Evolutionary conservation across 1,140 invertebrate genomes (phyloP), one percentile per base, ranked within the genome.

Genomic region (Eupeodes corollae): DNA sequence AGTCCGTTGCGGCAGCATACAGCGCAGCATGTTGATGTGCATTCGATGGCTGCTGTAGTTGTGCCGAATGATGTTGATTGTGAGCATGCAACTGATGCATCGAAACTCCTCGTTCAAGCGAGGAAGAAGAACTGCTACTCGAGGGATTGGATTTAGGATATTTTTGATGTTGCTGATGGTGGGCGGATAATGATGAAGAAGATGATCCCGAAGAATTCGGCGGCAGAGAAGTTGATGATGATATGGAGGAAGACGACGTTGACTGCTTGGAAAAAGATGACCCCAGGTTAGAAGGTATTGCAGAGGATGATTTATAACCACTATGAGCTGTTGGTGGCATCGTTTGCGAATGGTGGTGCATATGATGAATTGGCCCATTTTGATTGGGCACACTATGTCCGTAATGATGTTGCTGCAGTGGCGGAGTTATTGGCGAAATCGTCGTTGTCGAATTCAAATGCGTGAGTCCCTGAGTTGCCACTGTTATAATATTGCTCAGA

Each of bases 381-480:
- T 18, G 18, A 11, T 9, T 10, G 3, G 21, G n/a, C 14, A 11
- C 35, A 37, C 35, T 37, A 11, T 37, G 13, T 37, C 13, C 35
- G 6, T 3, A 31, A 18, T n/a, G 14, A 46, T 11, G 62, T 57
- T 12, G 54, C 56, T 3, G 61, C 43, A 63, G 42, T 2, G 62
- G 58, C 8, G 63, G 60, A 12, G 58, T 67, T 48, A 76, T 72
- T 15, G 66, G 69, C 26, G 65, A 52, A 54, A 63, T 60, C 14
- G 64, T 58, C 11, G 67, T 57, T n/a, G 60, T 58, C 31, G 61
- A 59, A 57, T 68, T 63, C 26, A 66, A 47, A 49, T 68, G 61
- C 51, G 66, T 67, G 39, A 64, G 45, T 0, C 63, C 63, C 35
- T 67, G 63, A n/a, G 63, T 67, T 6, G 61, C 58, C 5, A 67